These are phyloP conservation scores for Cylloceria caligata DNA, from an alignment of 2,888 invertebrate species.

Conservation along the genomic window DNA sequence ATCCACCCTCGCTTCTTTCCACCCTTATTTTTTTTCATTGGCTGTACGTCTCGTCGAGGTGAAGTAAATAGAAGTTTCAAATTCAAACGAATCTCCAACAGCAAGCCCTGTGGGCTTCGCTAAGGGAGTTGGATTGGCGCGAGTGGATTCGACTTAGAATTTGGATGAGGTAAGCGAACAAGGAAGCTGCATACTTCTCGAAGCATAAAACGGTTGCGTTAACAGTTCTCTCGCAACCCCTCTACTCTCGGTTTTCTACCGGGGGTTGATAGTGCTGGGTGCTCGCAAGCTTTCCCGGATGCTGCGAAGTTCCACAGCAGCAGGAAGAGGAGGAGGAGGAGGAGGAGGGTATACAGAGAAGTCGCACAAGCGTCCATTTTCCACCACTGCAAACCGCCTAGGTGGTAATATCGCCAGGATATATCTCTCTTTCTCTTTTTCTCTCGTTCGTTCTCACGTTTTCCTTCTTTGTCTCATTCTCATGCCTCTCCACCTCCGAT, in stretches of 20 bases:
- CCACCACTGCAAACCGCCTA: slow-evolving; percentile 70
- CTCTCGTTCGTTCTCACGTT: slow-evolving; percentile 63
- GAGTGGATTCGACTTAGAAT: slow-evolving; percentile 81
- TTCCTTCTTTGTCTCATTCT: slow-evolving; percentile 47
- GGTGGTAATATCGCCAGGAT: slow-evolving; percentile 69
- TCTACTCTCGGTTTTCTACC: slow-evolving; percentile 44
- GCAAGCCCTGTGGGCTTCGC: not conserved
- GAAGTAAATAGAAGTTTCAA: slow-evolving; percentile 20
- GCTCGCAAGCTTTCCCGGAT: slow-evolving; percentile 61
- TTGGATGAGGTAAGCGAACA: slow-evolving; percentile 78
- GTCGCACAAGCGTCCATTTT: slow-evolving; percentile 68
- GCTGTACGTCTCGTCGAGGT: not conserved
- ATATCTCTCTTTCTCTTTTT: slow-evolving; percentile 61
- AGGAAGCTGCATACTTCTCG: slow-evolving; percentile 80
- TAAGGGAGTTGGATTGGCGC: slow-evolving; percentile 19
- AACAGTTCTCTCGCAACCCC: slow-evolving; percentile 80
- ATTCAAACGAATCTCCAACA: slow-evolving; percentile 24
- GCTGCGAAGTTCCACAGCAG: slow-evolving; percentile 34
- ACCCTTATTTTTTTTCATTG: slow-evolving; percentile 26
- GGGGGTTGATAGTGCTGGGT: slow-evolving; percentile 23
- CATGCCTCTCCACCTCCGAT: slow-evolving; percentile 50
- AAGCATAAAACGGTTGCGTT: slow-evolving; percentile 85
- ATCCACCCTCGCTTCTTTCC: not conserved
- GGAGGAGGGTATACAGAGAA: slow-evolving; percentile 35
- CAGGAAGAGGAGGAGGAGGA: slow-evolving; percentile 17